Evolutionary conservation across 2,797 vertebrate genomes (phyloP).

Genomic region (Notolepis coatsorum): DNA sequence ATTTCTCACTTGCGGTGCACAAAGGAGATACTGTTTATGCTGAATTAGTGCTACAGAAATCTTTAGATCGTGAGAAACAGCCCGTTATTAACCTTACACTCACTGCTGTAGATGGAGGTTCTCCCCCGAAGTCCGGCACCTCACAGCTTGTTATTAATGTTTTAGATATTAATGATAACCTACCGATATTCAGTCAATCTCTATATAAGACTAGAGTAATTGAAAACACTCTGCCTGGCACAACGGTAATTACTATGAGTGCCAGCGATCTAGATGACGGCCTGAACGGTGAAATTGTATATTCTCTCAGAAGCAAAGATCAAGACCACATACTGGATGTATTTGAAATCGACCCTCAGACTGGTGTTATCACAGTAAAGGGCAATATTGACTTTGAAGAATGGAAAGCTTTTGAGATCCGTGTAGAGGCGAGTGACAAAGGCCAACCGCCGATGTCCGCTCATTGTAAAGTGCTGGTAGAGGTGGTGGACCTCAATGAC

Average conservation of each 20-base stretch:
- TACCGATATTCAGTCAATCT: conserved; percentile 63
- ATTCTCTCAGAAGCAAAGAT: no score
- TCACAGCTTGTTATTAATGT: conserved; percentile 59
- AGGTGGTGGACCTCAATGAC: conserved; percentile 51
- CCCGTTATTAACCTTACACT: conserved; percentile 57
- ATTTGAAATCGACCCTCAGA: no score
- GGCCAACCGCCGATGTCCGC: no score
- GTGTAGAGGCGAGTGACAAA: no score
- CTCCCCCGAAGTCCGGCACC: conserved; percentile 61
- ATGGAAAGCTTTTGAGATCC: no score
- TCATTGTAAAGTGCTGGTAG: no score
- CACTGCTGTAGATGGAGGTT: conserved; percentile 76
- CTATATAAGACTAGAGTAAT: conserved; percentile 69
- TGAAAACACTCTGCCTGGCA: conserved; percentile 62
- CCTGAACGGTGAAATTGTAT: conserved; percentile 55
- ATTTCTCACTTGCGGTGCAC: conserved; percentile 63
- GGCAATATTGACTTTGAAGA: no score
- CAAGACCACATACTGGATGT: no score
- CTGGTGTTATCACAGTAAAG: no score
- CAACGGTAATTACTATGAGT: conserved; percentile 45
- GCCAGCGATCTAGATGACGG: conserved; percentile 72
- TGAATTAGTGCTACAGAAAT: conserved; percentile 72
- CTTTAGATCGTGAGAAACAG: conserved; percentile 77
- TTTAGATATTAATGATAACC: conserved; percentile 73
- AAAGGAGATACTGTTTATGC: conserved; percentile 55